phyloP scores from a whole-genome alignment of 2,888 invertebrate genomes.

The Branchipolynoe longqiensis region DNA sequence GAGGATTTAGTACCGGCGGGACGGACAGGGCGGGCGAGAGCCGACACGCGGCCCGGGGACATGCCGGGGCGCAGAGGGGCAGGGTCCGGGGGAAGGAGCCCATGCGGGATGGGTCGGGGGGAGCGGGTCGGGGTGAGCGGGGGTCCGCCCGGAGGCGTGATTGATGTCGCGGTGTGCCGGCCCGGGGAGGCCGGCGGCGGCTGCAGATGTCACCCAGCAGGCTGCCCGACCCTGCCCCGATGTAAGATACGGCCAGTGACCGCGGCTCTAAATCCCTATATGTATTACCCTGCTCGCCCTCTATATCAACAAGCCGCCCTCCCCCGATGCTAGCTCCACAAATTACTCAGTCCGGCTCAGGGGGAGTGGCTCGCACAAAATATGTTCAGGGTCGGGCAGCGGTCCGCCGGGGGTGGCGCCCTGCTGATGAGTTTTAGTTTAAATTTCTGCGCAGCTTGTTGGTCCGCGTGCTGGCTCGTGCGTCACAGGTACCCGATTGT shows the following conservation, averaged over 20 bases:
- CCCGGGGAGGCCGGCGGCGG: no score
- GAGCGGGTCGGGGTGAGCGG: neutral
- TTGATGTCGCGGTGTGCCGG: neutral
- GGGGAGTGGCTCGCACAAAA: neutral
- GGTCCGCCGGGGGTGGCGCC: neutral
- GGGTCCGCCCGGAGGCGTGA: neutral
- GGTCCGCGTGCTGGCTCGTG: neutral
- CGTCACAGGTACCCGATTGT: no score
- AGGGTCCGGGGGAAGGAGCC: neutral
- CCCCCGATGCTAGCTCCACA: neutral
- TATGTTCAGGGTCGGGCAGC: neutral
- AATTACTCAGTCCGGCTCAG: neutral
- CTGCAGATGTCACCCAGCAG: neutral
- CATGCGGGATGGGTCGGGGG: neutral
- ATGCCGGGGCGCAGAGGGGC: neutral
- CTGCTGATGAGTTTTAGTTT: constrained; percentile 26
- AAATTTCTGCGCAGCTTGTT: neutral
- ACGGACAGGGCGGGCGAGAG: no score
- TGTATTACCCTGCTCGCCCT: constrained; percentile 22
- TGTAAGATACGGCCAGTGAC: constrained; percentile 2
- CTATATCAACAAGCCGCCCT: constrained; percentile 50
- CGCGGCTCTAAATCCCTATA: constrained; percentile 16
- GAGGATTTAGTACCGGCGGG: no score
- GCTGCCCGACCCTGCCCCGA: neutral
- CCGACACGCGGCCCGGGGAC: no score